Conservation (phyloP, 2,888 invertebrate genomes). For the Drosophila neutralis region DNA sequence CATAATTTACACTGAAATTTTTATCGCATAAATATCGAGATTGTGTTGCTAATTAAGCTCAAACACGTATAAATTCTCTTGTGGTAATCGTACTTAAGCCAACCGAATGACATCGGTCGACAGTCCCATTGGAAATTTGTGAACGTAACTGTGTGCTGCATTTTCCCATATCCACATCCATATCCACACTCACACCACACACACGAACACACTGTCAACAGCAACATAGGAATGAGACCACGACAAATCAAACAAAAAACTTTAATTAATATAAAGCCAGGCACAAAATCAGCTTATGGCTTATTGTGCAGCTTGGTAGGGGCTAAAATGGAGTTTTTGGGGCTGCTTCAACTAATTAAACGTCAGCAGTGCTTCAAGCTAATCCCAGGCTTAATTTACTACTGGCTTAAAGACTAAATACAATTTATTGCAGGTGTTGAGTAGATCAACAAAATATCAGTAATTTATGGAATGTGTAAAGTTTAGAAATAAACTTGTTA, state of each 20-base stretch:
- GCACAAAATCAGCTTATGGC: slow-evolving; percentile 52
- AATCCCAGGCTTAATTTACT: slow-evolving; percentile 42
- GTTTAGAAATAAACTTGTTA: background rate
- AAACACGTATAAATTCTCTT: slow-evolving; percentile 42
- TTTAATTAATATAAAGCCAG: slow-evolving; percentile 72
- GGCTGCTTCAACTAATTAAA: slow-evolving; percentile 58
- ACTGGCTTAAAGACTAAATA: slow-evolving; percentile 20
- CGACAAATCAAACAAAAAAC: slow-evolving; percentile 66
- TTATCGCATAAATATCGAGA: slow-evolving; percentile 21
- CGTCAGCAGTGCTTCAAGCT: slow-evolving; percentile 34
- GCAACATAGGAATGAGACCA: slow-evolving; percentile 3
- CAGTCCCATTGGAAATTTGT: slow-evolving; percentile 33
- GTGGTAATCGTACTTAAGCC: slow-evolving; percentile 50
- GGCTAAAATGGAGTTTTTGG: background rate
- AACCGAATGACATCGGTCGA: slow-evolving; percentile 20
- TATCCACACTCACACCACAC: background rate
- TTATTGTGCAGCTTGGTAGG: background rate
- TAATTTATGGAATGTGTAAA: background rate
- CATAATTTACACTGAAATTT: slow-evolving; percentile 36
- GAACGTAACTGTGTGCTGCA: background rate
- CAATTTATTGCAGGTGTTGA: slow-evolving; percentile 22
- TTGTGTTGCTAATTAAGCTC: slow-evolving; percentile 49
- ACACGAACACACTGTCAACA: background rate
- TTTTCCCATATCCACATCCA: background rate
- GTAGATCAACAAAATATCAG: slow-evolving; percentile 9